Evolutionary conservation across 2,113 vertebrate species (phyloP).

Genomic region (Penelope pileata): DNA sequence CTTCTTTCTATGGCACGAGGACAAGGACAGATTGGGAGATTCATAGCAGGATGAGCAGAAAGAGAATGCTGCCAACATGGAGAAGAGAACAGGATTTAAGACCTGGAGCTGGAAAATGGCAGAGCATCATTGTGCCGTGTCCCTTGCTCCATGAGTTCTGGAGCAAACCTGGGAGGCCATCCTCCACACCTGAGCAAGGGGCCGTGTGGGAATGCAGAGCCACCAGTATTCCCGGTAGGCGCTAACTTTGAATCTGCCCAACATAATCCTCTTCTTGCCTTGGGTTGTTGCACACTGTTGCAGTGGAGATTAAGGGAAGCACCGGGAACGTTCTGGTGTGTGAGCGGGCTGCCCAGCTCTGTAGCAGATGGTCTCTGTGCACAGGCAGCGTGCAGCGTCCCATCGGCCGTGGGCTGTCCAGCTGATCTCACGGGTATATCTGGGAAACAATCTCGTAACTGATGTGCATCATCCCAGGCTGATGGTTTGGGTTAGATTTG

Average conservation of each 20-base stretch:
- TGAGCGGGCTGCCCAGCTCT: no score
- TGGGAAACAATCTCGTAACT: not conserved
- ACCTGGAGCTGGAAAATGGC: not conserved
- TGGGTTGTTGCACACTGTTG: not conserved
- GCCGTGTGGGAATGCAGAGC: accelerated
- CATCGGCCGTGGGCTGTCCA: no score
- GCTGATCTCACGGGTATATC: accelerated
- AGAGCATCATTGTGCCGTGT: not conserved
- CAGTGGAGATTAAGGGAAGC: not conserved
- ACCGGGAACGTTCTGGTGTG: not conserved
- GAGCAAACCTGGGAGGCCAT: not conserved
- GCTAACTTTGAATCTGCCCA: not conserved
- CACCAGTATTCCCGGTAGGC: no score
- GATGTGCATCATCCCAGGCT: not conserved
- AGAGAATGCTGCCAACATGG: not conserved
- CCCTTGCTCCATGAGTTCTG: not conserved
- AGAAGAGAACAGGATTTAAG: not conserved
- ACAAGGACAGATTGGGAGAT: not conserved
- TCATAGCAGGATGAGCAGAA: no score
- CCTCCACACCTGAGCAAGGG: accelerated
- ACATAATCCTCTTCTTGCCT: not conserved
- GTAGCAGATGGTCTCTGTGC: not conserved
- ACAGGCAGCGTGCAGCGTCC: no score
- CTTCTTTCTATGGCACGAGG: not conserved
- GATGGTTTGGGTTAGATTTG: not conserved